Evolutionary conservation across 2,797 vertebrate genomes (phyloP).

Genomic region (Enteromius thamalakanensis): DNA sequence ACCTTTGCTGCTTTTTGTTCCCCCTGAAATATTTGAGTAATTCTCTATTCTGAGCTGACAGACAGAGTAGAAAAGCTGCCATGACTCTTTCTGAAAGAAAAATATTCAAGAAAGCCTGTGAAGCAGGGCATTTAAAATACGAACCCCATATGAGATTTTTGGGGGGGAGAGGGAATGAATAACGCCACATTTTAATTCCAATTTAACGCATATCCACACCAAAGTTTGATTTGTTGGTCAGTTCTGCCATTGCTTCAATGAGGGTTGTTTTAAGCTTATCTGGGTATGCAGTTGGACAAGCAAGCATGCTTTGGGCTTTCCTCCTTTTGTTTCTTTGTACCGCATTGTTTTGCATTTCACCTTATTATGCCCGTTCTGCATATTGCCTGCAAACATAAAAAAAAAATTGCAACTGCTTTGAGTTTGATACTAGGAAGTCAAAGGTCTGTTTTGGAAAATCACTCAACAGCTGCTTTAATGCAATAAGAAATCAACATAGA

Average conservation of each 20-base stretch:
- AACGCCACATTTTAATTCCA: constrained; percentile 10
- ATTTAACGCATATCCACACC: constrained; percentile 11
- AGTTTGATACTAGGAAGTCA: constrained; percentile 28
- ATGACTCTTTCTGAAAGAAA: constrained; percentile 33
- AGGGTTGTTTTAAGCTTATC: constrained; percentile 60
- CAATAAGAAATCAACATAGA: constrained; percentile 39
- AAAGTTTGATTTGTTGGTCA: constrained; percentile 16
- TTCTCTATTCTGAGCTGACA: constrained; percentile 43
- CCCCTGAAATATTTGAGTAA: constrained; percentile 30
- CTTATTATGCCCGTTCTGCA: neutral
- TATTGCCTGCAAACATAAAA: neutral
- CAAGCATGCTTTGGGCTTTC: constrained; percentile 47
- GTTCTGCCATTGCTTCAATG: neutral
- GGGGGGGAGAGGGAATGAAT: neutral
- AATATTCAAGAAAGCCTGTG: constrained; percentile 47
- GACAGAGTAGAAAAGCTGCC: constrained; percentile 50
- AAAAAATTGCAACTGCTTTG: neutral
- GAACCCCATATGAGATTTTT: constrained; percentile 13
- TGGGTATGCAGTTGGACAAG: constrained; percentile 50
- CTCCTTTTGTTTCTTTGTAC: constrained; percentile 53
- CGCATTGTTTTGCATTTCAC: constrained; percentile 2
- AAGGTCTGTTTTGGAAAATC: constrained; percentile 56
- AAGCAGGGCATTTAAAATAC: constrained; percentile 54
- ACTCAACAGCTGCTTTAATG: constrained; percentile 36
- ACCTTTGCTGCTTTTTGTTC: constrained; percentile 37